Base-by-base conservation (phyloP, 2,113 vertebrate genomes). In the Helogale parvula region DNA sequence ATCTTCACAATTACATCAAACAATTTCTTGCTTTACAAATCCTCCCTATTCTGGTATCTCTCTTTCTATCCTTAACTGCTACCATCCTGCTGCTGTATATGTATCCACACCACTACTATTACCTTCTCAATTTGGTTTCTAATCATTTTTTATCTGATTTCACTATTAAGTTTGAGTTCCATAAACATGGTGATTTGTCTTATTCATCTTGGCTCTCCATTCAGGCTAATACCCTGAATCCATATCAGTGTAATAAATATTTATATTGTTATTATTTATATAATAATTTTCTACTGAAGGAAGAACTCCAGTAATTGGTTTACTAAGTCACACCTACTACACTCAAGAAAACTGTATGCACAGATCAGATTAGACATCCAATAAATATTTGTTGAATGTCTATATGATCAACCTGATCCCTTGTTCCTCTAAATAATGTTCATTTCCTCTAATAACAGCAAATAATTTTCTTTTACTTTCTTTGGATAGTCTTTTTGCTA, bases 61-160 rank as follows among this genome's bases (percentile, higher is more conserved):
- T 27, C 13, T 11, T 52, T 71, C 54, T 25, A 16, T 38, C 7
- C 21, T 68, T 47, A 19, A 35, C n/a, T 14, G 6, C 3, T 19
- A 19, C 7, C 5, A 23, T 13, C 38, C 45, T 38, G 45, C 31
- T 15, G 66, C n/a, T 45, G 9, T 27, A 12, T 16, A 54, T 29
- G 2, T 2, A 31, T 31, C 3, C 1, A 35, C 4, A 11, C 15
- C 17, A 23, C 31, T 29, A 35, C 7, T 11, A 29, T 10, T 33
- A 12, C 17, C 16, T 80, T 52, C 15, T 10, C 2, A 47, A 31
- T 38, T 88, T 21, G 1, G 95, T 91, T 35, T 38, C 38, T 38
- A 92, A 86, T 88, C 76, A 76, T 66, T 66, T 97, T 14, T 90
- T 35, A 83, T 72, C 21, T 95, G 33, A 71, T 12, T 80, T 93